Percentiles rank a stretch among this genome's conserved stretches.
Conservation (phyloP, 1,140 invertebrate species). For the Panagrolaimus sp. region DNA sequence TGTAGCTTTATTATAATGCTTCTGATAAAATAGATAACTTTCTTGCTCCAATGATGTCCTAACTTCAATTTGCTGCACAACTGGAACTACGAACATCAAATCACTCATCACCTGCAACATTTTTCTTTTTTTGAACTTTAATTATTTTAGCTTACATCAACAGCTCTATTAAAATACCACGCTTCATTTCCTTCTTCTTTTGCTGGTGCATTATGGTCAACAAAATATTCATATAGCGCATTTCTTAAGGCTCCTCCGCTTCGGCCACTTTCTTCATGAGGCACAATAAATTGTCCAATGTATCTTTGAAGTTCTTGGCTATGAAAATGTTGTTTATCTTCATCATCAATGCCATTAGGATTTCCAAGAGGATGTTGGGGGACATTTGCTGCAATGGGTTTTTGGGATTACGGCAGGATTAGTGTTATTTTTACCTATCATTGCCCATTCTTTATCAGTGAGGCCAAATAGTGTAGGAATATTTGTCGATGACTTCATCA, state of each 20-base stretch:
- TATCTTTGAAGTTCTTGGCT: no score
- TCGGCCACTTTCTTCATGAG: not conserved
- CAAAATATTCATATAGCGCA: constrained; percentile 21
- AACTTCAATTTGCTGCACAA: constrained; percentile 10
- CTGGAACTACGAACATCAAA: constrained; percentile 32
- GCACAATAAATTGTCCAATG: not conserved
- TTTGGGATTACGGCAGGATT: no score
- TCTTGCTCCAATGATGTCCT: constrained; percentile 6
- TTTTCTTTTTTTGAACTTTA: constrained; percentile 5
- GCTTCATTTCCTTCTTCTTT: not conserved
- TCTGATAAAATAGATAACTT: constrained; percentile 12
- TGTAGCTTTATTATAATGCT: not conserved
- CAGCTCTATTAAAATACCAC: constrained; percentile 18
- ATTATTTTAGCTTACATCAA: constrained; percentile 14
- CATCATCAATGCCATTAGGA: no score
- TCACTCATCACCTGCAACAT: constrained; percentile 21
- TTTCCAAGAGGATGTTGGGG: no score
- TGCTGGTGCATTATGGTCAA: constrained; percentile 1
- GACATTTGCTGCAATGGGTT: no score
- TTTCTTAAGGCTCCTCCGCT: not conserved
- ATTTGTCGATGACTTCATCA: no score
- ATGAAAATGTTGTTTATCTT: no score
- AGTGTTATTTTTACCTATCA: no score
- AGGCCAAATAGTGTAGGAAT: no score
- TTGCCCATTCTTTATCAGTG: no score